Evolutionary conservation across 2,797 vertebrate species (phyloP), one percentile per base, ranked within the genome.

Genomic region (Cossypha heuglini): DNA sequence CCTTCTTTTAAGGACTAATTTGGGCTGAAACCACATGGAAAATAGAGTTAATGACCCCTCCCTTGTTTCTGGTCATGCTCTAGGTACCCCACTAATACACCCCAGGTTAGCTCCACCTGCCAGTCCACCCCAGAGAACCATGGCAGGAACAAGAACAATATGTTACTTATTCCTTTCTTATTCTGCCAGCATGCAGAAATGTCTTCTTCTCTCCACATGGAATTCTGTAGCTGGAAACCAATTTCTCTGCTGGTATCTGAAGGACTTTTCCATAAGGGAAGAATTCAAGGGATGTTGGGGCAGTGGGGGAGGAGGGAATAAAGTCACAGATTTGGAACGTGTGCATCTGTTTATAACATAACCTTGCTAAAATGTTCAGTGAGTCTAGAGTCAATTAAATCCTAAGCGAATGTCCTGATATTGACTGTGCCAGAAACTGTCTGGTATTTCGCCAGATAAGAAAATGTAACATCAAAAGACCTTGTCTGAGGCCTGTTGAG

Each of bases 401-500:
- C 86, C 87, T 38, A 87, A 88, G 72, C 16, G 48, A 96, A 93
- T 83, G 88, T 96, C 96, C 91, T 89, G 85, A 68, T 94, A 97
- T 48, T 93, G 84, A 73, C 59, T 82, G 87, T 94, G 95, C 93
- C 94, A 96, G 89, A 87, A 96, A 78, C 88, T 96, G 96, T 94
- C 96, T 96, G 94, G 88, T 94, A 94, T 85, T 94, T 93, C 2
- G 68, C 92, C 96, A 97, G 86, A 93, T 94, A 94, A 94, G 90
- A 96, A 94, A 76, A 91, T 49, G 78, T 73, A 95, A 86, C 84
- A 88, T 93, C 93, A 90, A 78, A 93, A 96, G 92, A 91, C 94
- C 95, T 95, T 88, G 76, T 90, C 82, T 96, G 66, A 75, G 89
- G 89, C 82, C 94, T 94, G 76, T 91, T 80, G 87, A 90, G 66